Conservation (phyloP, 2,113 vertebrate genomes). For the Pteruthius melanotis region DNA sequence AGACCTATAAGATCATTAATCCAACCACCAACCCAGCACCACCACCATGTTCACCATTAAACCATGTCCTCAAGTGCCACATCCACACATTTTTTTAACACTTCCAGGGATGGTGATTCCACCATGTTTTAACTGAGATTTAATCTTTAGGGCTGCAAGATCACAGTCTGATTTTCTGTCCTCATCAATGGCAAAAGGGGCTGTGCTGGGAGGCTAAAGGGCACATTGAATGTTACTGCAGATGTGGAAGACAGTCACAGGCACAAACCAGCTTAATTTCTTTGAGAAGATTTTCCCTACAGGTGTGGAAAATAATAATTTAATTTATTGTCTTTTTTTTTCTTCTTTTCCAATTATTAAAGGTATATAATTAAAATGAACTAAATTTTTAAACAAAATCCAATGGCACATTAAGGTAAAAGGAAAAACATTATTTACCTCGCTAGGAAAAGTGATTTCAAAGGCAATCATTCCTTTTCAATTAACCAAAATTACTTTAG, state of each 20-base stretch:
- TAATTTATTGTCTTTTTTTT: not conserved
- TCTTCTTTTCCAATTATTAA: not conserved
- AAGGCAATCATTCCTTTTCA: conserved; percentile 33
- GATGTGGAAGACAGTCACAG: not conserved
- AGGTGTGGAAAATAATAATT: not conserved
- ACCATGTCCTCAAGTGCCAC: not conserved
- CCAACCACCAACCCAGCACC: not conserved
- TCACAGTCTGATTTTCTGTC: not conserved
- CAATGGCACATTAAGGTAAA: not conserved
- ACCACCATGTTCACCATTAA: not conserved
- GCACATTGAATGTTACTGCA: not conserved
- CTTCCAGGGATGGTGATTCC: not conserved
- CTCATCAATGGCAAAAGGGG: not conserved
- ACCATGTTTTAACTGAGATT: not conserved
- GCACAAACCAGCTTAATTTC: not conserved
- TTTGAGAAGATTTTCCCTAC: not conserved
- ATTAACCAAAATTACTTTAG: conserved; percentile 13
- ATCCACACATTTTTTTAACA: not conserved
- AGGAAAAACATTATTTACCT: not conserved
- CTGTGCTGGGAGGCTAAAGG: not conserved
- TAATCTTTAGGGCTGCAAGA: not conserved
- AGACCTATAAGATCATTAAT: not conserved
- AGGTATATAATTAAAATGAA: not conserved
- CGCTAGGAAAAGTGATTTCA: not conserved
- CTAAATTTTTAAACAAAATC: not conserved